phyloP scores from a whole-genome alignment of 1,140 invertebrate species.

The Trichonephila clavata region DNA sequence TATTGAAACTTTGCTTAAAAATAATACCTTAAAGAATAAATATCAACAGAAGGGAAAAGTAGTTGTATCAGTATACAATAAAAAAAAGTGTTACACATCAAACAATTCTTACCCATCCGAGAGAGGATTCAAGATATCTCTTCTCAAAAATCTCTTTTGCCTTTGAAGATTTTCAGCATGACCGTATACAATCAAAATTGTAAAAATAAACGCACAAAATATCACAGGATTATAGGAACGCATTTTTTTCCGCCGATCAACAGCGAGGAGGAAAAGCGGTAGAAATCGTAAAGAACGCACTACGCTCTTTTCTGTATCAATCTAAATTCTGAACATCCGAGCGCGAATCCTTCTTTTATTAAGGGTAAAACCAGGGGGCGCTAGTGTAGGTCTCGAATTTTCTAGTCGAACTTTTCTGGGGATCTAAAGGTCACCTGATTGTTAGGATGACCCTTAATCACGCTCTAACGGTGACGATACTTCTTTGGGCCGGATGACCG shows the following conservation, averaged over 20 bases:
- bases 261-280: slow-evolving; percentile 5
- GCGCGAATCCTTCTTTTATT: neutral
- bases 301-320: neutral
- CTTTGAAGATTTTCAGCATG: neutral
- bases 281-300: neutral
- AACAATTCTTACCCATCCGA: slow-evolving; percentile 16
- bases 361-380: slow-evolving; percentile 25
- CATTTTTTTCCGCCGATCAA: slow-evolving; percentile 22
- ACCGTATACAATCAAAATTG: neutral
- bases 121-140: slow-evolving; percentile 42
- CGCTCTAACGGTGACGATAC: neutral
- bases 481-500: neutral
- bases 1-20: neutral
- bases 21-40: neutral
- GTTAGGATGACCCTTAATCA: slow-evolving; percentile 21
- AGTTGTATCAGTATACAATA: too few species aligned
- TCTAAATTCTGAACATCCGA: neutral
- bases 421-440: slow-evolving; percentile 26
- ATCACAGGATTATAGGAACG: slow-evolving; percentile 42
- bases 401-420: slow-evolving; percentile 23
- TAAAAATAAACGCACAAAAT: slow-evolving; percentile 3
- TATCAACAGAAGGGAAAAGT: neutral
- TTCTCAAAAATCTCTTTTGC: slow-evolving; percentile 57
- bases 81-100: neutral
- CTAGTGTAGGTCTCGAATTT: slow-evolving; percentile 23